Percentiles rank a stretch among this genome's conserved stretches.
phyloP scores from a whole-genome alignment of 2,113 vertebrate genomes.

The Embiotoca jacksoni region DNA sequence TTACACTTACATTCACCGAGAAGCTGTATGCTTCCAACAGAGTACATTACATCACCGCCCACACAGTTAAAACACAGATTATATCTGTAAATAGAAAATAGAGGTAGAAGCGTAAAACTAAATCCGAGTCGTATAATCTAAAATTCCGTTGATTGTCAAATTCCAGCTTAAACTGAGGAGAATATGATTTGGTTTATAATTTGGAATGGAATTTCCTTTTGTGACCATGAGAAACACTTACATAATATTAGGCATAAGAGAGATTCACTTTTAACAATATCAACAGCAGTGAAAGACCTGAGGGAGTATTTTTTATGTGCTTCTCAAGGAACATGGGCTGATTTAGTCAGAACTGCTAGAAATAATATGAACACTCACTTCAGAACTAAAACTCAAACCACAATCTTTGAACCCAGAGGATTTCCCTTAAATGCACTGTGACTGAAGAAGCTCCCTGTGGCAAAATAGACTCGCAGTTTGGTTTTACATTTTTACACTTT shows the following conservation, averaged over 20 bases:
- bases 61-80: slow-evolving; percentile 33
- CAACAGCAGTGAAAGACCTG: slow-evolving; percentile 45
- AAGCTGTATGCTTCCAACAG: slow-evolving; percentile 16
- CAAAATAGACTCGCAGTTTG: slow-evolving; percentile 14
- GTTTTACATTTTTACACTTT: slow-evolving; percentile 1
- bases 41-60: slow-evolving; percentile 34
- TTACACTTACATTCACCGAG: slow-evolving; percentile 36
- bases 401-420: neutral
- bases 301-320: slow-evolving; percentile 46
- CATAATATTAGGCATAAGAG: slow-evolving; percentile 15
- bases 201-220: neutral
- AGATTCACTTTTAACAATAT: slow-evolving; percentile 4
- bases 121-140: neutral
- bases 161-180: neutral
- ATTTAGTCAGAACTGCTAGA: slow-evolving; percentile 36
- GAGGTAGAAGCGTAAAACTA: slow-evolving; percentile 68
- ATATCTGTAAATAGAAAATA: slow-evolving; percentile 51
- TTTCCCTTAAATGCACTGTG: slow-evolving; percentile 7
- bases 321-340: slow-evolving; percentile 35
- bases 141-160: slow-evolving; percentile 36
- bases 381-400: slow-evolving; percentile 19
- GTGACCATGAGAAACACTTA: slow-evolving; percentile 19
- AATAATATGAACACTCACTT: slow-evolving; percentile 25
- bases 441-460: slow-evolving; percentile 13
- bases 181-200: slow-evolving; percentile 1